phyloP scores from a whole-genome alignment of 1,140 invertebrate species.

The Schmidtea mediterranea region DNA sequence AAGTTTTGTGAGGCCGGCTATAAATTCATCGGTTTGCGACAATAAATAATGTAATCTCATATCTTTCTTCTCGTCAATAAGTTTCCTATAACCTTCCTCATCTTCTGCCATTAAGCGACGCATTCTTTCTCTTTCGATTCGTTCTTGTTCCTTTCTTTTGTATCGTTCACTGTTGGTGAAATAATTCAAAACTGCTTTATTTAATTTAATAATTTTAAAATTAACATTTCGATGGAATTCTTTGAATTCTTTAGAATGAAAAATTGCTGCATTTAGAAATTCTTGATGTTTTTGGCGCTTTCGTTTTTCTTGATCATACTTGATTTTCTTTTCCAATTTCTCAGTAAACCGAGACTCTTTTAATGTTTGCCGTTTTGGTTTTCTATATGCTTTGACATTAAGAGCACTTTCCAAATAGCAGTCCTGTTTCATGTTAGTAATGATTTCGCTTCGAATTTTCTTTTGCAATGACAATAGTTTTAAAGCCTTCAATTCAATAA shows the following conservation, averaged over 20 bases:
- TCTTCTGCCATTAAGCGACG: slow-evolving; percentile 56
- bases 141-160: slow-evolving; percentile 93
- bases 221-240: slow-evolving; percentile 67
- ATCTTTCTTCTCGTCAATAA: slow-evolving; percentile 99
- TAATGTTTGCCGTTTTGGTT: slow-evolving; percentile 70
- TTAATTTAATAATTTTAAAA: slow-evolving; percentile 54
- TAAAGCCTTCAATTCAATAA: slow-evolving; percentile 71
- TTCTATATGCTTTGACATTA: slow-evolving; percentile 66
- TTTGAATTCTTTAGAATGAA: slow-evolving; percentile 88
- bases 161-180: slow-evolving; percentile 91
- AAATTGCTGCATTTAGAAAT: slow-evolving; percentile 68
- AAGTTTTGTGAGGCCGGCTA: slow-evolving; percentile 76
- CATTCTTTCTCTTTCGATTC: slow-evolving; percentile 95
- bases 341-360: slow-evolving; percentile 84
- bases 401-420: slow-evolving; percentile 81
- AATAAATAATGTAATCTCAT: slow-evolving; percentile 82
- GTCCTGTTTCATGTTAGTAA: slow-evolving; percentile 61
- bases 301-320: slow-evolving; percentile 78
- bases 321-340: slow-evolving; percentile 91
- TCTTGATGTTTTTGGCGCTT: slow-evolving; percentile 65
- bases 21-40: slow-evolving; percentile 92
- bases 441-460: slow-evolving; percentile 34
- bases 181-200: slow-evolving; percentile 76
- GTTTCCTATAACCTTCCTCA: slow-evolving; percentile 45
- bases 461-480: slow-evolving; percentile 77